These are phyloP conservation scores for Cyprinus carpio DNA, from an alignment of 2,113 vertebrate species.

Conservation along the genomic window DNA sequence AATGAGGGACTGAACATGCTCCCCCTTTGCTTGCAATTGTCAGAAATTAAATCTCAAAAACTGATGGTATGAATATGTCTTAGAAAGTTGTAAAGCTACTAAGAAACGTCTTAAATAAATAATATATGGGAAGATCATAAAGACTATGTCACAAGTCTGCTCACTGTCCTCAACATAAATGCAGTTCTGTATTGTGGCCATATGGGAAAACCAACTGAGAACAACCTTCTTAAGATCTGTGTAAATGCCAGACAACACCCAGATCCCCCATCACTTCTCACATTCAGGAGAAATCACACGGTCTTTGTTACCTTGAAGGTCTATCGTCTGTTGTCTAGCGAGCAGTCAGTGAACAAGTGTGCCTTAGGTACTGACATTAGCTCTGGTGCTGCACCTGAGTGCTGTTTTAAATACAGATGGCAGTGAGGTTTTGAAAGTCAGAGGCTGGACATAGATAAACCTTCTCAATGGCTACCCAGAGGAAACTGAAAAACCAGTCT, in stretches of 20 bases:
- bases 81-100: no score
- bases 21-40: neutral
- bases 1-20: neutral
- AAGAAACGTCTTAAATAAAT: no score
- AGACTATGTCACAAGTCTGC: no score
- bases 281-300: neutral
- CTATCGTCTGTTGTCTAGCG: neutral
- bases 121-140: no score
- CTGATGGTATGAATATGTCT: no score
- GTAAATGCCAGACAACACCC: neutral
- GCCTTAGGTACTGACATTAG: neutral
- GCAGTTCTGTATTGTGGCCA: neutral
- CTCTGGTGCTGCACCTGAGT: neutral
- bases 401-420: constrained; percentile 29
- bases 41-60: neutral
- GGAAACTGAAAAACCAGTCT: neutral
- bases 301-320: constrained; percentile 6
- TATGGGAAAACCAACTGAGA: neutral
- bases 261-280: neutral
- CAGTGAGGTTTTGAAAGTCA: constrained; percentile 17
- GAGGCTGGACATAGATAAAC: neutral
- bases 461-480: neutral
- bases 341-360: constrained; percentile 11
- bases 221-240: neutral
- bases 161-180: no score